Conservation (phyloP, 2,797 vertebrate genomes). For the Trachops cirrhosus region DNA sequence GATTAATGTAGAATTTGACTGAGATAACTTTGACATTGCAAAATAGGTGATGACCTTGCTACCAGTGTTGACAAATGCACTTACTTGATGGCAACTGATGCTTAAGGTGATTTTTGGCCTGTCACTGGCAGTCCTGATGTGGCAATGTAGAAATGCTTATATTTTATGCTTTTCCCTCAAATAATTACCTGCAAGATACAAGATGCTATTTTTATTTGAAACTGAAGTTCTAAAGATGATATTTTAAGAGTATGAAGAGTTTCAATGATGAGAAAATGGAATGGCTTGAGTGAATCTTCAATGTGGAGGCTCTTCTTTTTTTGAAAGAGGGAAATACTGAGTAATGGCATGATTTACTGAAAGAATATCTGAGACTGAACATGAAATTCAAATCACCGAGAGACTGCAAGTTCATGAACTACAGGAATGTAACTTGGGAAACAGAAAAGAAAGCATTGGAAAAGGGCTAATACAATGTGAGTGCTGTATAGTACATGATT, state of each 20-base stretch:
- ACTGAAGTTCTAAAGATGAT: neutral
- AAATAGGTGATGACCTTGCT: slow-evolving; percentile 5
- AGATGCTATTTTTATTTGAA: neutral
- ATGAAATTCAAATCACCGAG: slow-evolving; percentile 72
- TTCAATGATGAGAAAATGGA: slow-evolving; percentile 32
- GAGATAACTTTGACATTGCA: neutral
- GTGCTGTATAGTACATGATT: slow-evolving; percentile 59
- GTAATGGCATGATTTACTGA: slow-evolving; percentile 28
- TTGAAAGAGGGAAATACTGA: neutral
- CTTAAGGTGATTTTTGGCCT: neutral
- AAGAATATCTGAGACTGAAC: slow-evolving; percentile 34
- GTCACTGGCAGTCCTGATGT: neutral
- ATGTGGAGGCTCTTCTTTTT: neutral
- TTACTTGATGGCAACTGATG: neutral
- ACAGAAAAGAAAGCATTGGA: slow-evolving; percentile 69
- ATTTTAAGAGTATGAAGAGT: slow-evolving; percentile 33
- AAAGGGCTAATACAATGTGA: slow-evolving; percentile 61
- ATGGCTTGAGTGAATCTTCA: slow-evolving; percentile 8
- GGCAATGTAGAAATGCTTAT: neutral
- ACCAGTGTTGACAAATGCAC: neutral
- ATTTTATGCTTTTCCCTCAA: neutral
- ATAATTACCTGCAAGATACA: neutral
- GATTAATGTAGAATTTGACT: neutral
- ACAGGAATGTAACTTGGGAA: slow-evolving; percentile 73
- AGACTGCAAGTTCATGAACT: slow-evolving; percentile 61